Percentiles rank a stretch among this genome's conserved stretches.
Evolutionary conservation across 2,113 vertebrate species (phyloP).

Genomic region (Philantomba maxwellii): DNA sequence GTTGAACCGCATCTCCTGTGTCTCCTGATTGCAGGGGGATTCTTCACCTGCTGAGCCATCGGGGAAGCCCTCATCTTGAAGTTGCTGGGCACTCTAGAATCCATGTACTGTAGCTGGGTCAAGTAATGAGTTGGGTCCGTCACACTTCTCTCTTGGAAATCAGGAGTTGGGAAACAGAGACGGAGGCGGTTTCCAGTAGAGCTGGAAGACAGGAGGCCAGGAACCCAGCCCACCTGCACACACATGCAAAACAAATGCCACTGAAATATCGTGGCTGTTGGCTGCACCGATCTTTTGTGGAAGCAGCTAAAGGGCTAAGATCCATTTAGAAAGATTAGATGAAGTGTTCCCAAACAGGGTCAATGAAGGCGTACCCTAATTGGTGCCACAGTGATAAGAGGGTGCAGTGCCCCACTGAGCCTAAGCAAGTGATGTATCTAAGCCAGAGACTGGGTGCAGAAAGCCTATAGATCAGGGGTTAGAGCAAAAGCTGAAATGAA

Average conservation of each 20-base stretch:
- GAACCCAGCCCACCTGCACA: background rate
- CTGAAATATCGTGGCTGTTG: background rate
- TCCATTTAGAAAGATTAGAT: background rate
- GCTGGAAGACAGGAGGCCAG: background rate
- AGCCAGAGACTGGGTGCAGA: background rate
- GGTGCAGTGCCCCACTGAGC: background rate
- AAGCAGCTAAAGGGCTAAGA: background rate
- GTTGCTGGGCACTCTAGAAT: background rate
- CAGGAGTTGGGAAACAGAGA: background rate
- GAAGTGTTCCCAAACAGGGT: background rate
- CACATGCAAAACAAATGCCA: background rate
- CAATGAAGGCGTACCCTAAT: background rate
- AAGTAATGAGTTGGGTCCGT: background rate
- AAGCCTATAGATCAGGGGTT: background rate
- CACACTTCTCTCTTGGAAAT: background rate
- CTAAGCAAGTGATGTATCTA: background rate
- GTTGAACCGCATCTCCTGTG: fast-evolving
- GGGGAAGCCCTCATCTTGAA: background rate
- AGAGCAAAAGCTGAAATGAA: background rate
- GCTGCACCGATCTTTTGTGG: background rate
- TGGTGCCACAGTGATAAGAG: background rate
- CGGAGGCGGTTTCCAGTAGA: background rate
- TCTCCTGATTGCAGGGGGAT: background rate
- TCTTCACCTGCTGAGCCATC: background rate
- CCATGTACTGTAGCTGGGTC: too few relatives aligned